Conservation (phyloP, 1,140 invertebrate genomes). For the Apis cerana region DNA sequence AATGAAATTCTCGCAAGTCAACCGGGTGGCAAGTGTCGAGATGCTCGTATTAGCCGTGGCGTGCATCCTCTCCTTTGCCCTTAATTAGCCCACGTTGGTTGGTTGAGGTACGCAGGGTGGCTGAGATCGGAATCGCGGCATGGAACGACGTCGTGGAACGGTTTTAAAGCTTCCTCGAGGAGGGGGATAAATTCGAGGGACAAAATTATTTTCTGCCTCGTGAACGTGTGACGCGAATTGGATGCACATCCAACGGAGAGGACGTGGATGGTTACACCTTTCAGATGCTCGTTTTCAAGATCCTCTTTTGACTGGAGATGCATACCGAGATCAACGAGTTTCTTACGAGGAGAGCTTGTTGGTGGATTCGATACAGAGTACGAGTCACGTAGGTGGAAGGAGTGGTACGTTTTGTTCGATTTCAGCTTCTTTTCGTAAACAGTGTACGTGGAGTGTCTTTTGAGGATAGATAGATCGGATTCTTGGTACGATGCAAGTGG, state of each 20-base stretch:
- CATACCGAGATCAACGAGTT: background rate
- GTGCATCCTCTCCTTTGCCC: constrained; percentile 25
- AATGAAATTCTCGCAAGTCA: constrained; percentile 50
- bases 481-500: too few species aligned
- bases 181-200: constrained; percentile 4
- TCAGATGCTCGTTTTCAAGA: background rate
- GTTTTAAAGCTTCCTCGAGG: constrained; percentile 44
- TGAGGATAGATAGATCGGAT: too few species aligned
- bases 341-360: background rate
- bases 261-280: background rate
- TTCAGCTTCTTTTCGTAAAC: too few species aligned
- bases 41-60: background rate
- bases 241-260: background rate
- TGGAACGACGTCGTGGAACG: constrained; percentile 10
- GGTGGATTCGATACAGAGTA: too few species aligned
- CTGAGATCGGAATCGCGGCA: background rate
- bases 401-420: background rate
- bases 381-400: background rate
- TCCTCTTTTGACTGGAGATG: background rate
- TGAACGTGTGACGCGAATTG: constrained; percentile 20
- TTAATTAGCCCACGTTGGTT: constrained; percentile 51
- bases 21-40: constrained; percentile 25
- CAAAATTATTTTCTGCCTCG: constrained; percentile 54
- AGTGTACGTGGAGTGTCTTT: too few species aligned
- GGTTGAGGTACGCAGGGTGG: background rate